Percentiles rank a stretch among this genome's conserved stretches.
Evolutionary conservation across 2,888 invertebrate genomes (phyloP).

Genomic region (Escarpia spicata): DNA sequence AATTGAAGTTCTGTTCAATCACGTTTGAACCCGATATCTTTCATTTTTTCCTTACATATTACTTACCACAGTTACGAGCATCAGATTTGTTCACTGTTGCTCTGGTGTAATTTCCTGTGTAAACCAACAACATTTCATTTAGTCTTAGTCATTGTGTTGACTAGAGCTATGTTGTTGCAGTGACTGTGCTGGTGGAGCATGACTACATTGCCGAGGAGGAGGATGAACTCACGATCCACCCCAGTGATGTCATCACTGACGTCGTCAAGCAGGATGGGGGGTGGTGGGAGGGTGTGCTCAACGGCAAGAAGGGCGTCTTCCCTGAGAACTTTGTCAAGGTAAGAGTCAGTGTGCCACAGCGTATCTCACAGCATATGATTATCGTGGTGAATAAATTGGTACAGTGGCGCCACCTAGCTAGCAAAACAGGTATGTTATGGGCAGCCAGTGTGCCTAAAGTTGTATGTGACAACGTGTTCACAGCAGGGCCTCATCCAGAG

Average conservation of each 20-base stretch:
- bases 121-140: slow-evolving; percentile 1
- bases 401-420: no score
- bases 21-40: no score
- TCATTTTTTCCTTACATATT: no score
- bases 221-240: slow-evolving; percentile 84
- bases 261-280: slow-evolving; percentile 83
- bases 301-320: slow-evolving; percentile 86
- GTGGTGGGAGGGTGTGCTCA: slow-evolving; percentile 91
- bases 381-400: no score
- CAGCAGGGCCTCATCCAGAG: no score
- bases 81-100: no score
- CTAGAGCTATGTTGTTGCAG: neutral
- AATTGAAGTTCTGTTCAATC: no score
- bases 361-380: neutral
- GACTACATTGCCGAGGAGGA: slow-evolving; percentile 80
- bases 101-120: neutral
- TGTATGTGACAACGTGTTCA: no score
- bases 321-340: slow-evolving; percentile 88
- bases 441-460: no score
- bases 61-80: no score
- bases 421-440: no score
- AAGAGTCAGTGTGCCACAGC: slow-evolving; percentile 22
- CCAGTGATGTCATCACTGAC: slow-evolving; percentile 84
- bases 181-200: slow-evolving; percentile 78
- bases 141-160: neutral